Evolutionary conservation across 92 coral and sea anemone genomes (phyloP), one percentile per base, ranked within the genome.

Genomic region (Heliopora coerulea): DNA sequence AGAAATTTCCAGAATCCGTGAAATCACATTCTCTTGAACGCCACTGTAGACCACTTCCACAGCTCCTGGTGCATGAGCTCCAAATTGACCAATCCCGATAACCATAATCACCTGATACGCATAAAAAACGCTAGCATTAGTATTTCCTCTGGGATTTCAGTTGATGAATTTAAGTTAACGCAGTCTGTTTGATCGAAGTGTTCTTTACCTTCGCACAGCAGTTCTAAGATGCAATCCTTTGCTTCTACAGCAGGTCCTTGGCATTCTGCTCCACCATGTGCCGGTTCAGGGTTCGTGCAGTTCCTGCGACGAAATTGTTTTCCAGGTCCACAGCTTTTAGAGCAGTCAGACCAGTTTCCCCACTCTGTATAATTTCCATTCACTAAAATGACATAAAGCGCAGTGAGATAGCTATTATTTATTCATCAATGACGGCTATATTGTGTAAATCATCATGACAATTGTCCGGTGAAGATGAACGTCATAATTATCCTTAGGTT

Each of bases 51-150:
- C 86, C 83, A 68, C 35, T 34, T 26, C 66, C 83, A 83, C 86
- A 83, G 8, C 79, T 32, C 1, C 34, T 15, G 30, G 64, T 69
- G 37, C 86, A 83, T 8, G 48, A 20, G 59, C 79, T 73, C 78
- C 78, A 83, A 21, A 44, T 50, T 1, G 79, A 65, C 83, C 83
- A 83, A 12, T 76, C 62, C 6, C 73, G 50, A 59, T 61, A 83
- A 40, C 70, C 70, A 8, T 70, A 62, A 59, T 78, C 75, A 20
- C 46, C 86, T 83, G 76, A n/a, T n/a, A n/a, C n/a, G n/a, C n/a
- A n/a, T n/a, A n/a, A n/a, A n/a, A n/a, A n/a, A n/a, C n/a, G n/a
- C n/a, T n/a, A n/a, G n/a, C n/a, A n/a, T n/a, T 24, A 49, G 75
- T 28, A 66, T 37, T 37, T 37, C 4, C 11, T 50, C 26, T 13